Evolutionary conservation across 2,888 invertebrate species (phyloP).

Genomic region (Mycalesis mineus): DNA sequence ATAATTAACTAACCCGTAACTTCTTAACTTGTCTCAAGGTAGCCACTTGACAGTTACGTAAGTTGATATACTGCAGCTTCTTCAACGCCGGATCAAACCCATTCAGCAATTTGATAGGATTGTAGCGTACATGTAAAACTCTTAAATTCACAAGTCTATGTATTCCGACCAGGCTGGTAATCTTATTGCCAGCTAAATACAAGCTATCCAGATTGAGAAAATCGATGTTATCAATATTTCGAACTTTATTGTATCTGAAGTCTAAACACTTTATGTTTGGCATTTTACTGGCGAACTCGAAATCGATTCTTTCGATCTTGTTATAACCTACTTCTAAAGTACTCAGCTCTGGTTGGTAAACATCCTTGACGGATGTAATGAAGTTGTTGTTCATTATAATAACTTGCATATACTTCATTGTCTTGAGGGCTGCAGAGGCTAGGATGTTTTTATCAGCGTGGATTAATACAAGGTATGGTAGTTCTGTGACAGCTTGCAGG

Average conservation of each 20-base stretch:
- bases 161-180: conserved; percentile 80
- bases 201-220: conserved; percentile 81
- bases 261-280: conserved; percentile 73
- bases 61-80: conserved; percentile 76
- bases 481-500: conserved; percentile 64
- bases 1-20: conserved; percentile 54
- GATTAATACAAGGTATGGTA: conserved; percentile 76
- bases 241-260: conserved; percentile 71
- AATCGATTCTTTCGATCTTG: conserved; percentile 50
- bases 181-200: conserved; percentile 86
- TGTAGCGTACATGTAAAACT: conserved; percentile 85
- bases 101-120: conserved; percentile 75
- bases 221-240: conserved; percentile 61
- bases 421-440: conserved; percentile 64
- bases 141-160: conserved; percentile 78
- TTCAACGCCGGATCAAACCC: conserved; percentile 65
- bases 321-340: conserved; percentile 77
- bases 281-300: conserved; percentile 51
- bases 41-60: conserved; percentile 74
- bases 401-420: conserved; percentile 79
- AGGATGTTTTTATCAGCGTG: conserved; percentile 78
- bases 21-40: conserved; percentile 76
- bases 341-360: conserved; percentile 74
- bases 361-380: conserved; percentile 69
- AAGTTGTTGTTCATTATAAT: conserved; percentile 75